Base-by-base conservation (phyloP, 2,113 vertebrate genomes). In the Oreochromis spilurus region DNA sequence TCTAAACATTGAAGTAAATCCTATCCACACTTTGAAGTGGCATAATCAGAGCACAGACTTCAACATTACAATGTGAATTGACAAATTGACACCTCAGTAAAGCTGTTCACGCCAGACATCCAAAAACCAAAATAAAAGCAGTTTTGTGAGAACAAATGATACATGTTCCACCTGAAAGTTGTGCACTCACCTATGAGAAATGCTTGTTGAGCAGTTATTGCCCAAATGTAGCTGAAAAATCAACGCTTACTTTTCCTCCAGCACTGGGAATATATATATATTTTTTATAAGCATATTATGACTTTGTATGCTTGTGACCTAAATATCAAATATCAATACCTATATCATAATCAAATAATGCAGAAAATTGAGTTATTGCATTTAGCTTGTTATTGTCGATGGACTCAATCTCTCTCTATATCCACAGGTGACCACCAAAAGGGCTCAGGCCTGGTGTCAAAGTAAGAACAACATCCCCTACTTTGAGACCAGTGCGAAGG, bases 391-490 rank as follows among this genome's bases (percentile, higher is more conserved):
- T 14, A 29, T 50, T 57, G 38, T 1, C n/a, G 5, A 83, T 62
- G 2, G 16, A 29, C 75, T 50, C 70, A 77, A 2, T 81, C 7
- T 36, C 52, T 26, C 17, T 77, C 12, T 90, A 9, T 55, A 3
- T 77, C 26, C 29, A 38, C 92, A 99, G 99, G 99, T 99, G 92
- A 98, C 98, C 92, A 99, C 98, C 93, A 99, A 99, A 95, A 95
- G 98, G 90, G 98, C 99, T 29, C 99, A 99, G 95, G 98, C 97
- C 82, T 99, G 99, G 99, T 99, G 98, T 96, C 99, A 98, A 96
- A 99, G 98, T 96, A 99, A 99, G 97, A 99, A 99, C 96, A 99
- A 98, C 96, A 99, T 99, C 96, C 99, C 99, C 2, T 99, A 99
- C 96, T 99, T 99, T 86, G 98, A 99, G 97, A 99, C 98, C 96